These are phyloP conservation scores for Poecilia picta DNA, from an alignment of 2,797 vertebrate genomes.

Conservation along the genomic window DNA sequence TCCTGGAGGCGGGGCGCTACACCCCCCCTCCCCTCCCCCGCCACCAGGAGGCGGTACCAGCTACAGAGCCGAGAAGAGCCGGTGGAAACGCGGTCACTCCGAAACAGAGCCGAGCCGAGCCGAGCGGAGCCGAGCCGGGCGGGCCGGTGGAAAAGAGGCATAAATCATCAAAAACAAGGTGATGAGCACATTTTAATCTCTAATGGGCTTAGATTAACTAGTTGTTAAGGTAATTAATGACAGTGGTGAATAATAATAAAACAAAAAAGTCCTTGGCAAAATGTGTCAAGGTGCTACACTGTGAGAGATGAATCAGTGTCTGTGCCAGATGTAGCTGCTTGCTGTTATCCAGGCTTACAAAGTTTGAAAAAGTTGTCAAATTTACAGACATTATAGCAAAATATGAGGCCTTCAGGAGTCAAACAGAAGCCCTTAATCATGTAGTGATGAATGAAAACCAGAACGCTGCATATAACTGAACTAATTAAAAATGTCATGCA, in stretches of 20 bases:
- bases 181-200: slow-evolving; percentile 27
- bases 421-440: background rate
- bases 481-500: background rate
- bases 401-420: too few relatives aligned
- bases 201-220: slow-evolving; percentile 17
- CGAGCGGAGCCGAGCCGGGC: too few relatives aligned
- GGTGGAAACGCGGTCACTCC: too few relatives aligned
- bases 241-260: background rate
- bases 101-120: too few relatives aligned
- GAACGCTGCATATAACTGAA: background rate
- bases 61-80: too few relatives aligned
- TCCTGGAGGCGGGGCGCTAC: too few relatives aligned
- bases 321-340: background rate
- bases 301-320: background rate
- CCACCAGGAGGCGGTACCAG: too few relatives aligned
- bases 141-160: too few relatives aligned
- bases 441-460: background rate
- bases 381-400: background rate
- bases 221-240: background rate
- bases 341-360: background rate
- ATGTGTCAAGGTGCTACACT: background rate
- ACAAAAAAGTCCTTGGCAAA: background rate
- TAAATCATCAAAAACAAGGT: slow-evolving; percentile 12
- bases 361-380: background rate
- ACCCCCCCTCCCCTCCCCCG: too few relatives aligned